A percentile compares a stretch with the other conserved stretches of the same genome.
Conservation (phyloP, 2,888 invertebrate genomes). For the Melolontha melolontha region DNA sequence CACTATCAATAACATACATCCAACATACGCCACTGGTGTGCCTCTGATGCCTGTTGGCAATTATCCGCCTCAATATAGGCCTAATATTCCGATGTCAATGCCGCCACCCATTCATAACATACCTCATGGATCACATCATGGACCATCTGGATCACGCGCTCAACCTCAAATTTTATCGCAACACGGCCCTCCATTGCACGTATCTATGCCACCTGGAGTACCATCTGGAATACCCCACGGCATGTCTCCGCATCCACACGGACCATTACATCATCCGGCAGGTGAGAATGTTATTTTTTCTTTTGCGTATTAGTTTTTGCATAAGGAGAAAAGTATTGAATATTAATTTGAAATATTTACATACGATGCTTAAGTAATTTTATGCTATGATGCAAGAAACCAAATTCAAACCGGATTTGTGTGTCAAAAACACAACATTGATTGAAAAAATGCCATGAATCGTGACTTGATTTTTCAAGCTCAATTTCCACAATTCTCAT, state of each 20-base stretch:
- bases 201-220: slow-evolving; percentile 17
- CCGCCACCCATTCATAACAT: slow-evolving; percentile 44
- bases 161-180: slow-evolving; percentile 21
- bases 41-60: slow-evolving; percentile 38
- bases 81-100: slow-evolving; percentile 42
- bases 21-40: slow-evolving; percentile 41
- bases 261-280: slow-evolving; percentile 31
- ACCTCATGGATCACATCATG: slow-evolving; percentile 40
- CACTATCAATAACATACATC: slow-evolving; percentile 58
- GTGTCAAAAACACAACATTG: too few species aligned
- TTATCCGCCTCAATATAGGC: slow-evolving; percentile 42
- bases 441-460: too few species aligned
- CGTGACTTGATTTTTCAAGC: too few species aligned
- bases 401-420: too few species aligned
- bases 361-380: too few species aligned
- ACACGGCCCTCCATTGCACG: slow-evolving; percentile 20
- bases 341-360: too few species aligned
- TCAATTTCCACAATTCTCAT: too few species aligned
- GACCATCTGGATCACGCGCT: slow-evolving; percentile 31
- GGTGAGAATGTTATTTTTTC: slow-evolving; percentile 8
- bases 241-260: slow-evolving; percentile 21
- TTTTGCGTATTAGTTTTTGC: too few species aligned
- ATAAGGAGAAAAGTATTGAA: too few species aligned
- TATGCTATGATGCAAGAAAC: too few species aligned
- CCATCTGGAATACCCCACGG: slow-evolving; percentile 18